Evolutionary conservation across 1,140 invertebrate genomes (phyloP).

Genomic region (Heliothis subflexa): DNA sequence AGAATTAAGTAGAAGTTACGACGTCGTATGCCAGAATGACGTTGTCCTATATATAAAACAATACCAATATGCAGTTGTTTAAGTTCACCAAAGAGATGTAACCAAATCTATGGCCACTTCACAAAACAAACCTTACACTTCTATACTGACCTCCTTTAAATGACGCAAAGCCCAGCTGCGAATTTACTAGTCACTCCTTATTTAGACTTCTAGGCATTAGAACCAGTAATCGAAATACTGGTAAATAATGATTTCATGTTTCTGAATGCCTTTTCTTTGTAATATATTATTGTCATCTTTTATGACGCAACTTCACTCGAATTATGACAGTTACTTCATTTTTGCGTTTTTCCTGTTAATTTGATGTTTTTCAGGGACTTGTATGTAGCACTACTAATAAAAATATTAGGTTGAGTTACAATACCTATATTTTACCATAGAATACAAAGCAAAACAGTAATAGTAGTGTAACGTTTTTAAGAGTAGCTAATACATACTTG

Average conservation of each 20-base stretch:
- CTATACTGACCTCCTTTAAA: neutral
- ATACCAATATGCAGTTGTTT: neutral
- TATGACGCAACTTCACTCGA: neutral
- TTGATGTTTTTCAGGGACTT: no score
- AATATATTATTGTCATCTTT: neutral
- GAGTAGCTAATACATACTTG: neutral
- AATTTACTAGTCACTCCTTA: conserved; percentile 10
- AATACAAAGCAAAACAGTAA: no score
- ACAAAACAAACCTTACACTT: neutral
- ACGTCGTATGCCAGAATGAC: no score
- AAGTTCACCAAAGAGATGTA: neutral
- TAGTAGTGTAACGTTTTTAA: neutral
- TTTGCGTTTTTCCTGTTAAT: neutral
- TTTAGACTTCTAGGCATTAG: neutral
- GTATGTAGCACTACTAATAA: no score
- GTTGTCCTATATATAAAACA: neutral
- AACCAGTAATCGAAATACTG: conserved; percentile 6
- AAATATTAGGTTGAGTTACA: no score
- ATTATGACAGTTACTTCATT: neutral
- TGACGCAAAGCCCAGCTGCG: neutral
- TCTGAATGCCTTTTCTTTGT: neutral
- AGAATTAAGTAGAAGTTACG: no score
- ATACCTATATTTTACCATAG: no score
- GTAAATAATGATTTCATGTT: conserved; percentile 14
- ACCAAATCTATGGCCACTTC: neutral